phyloP scores from a whole-genome alignment of 2,888 invertebrate genomes.

The Oscheius sp. region DNA sequence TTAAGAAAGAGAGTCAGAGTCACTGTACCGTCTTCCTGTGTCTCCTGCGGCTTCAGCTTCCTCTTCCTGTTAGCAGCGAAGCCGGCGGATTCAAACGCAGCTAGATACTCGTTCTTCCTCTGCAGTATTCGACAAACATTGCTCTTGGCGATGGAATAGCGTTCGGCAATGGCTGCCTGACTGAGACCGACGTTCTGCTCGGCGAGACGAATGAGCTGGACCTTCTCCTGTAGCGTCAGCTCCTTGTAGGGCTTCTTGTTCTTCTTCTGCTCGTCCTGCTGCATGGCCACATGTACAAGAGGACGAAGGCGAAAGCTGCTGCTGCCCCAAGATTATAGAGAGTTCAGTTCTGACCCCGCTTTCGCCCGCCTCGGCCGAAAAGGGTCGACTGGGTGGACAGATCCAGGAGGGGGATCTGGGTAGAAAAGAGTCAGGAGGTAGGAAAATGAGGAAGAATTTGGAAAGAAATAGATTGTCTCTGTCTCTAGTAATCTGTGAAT shows the following conservation, averaged over 20 bases:
- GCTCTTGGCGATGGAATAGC: constrained; percentile 68
- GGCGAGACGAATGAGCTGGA: constrained; percentile 66
- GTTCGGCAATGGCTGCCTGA: constrained; percentile 68
- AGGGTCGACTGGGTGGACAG: constrained; percentile 12
- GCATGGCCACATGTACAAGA: constrained; percentile 32
- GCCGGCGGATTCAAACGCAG: constrained; percentile 55
- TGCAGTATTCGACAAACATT: constrained; percentile 71
- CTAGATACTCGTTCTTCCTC: constrained; percentile 64
- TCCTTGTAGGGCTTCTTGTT: constrained; percentile 72
- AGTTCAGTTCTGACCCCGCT: constrained; percentile 32
- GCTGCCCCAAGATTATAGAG: constrained; percentile 11
- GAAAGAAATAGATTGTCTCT: no score
- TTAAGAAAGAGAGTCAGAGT: not conserved
- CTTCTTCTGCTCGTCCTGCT: constrained; percentile 36
- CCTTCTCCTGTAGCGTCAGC: constrained; percentile 69
- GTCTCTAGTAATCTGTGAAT: no score
- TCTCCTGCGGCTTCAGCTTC: constrained; percentile 55
- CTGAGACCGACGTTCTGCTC: constrained; percentile 65
- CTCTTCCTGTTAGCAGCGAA: constrained; percentile 66
- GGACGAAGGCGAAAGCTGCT: constrained; percentile 31
- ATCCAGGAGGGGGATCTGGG: constrained; percentile 6
- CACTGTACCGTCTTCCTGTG: constrained; percentile 11
- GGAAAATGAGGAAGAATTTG: not conserved
- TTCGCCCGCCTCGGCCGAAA: constrained; percentile 23
- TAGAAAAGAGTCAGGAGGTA: constrained; percentile 7